Base-by-base conservation (phyloP, 2,888 invertebrate genomes). In the Hirtodrosophila histrioides region DNA sequence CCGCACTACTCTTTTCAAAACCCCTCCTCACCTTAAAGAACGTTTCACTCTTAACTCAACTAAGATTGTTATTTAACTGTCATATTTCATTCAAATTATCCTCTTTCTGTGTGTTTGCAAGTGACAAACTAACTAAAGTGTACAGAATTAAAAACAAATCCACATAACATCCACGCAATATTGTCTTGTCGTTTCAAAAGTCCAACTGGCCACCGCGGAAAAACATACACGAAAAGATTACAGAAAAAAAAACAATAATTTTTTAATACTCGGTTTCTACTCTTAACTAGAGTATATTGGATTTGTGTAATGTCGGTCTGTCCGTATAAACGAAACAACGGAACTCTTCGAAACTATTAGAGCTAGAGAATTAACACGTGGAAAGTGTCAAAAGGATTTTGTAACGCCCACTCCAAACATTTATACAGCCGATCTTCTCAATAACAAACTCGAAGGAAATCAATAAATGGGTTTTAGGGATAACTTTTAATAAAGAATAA, bases 71-170 rank as follows among this genome's bases (percentile, higher is more conserved):
- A 41, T 60, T 69, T 65, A 43, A 72, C 51, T 76, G 67, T 60
- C 77, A 76, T 70, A 66, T 57, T 69, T 71, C 69, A 72, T 74
- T 74, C 80, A 71, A 75, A 75, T 75, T 60, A 69, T 61, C 48
- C 48, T 76, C 66, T 86, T 51, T 70, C 54, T 85, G 44, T 65
- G 64, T 74, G 77, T 83, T 74, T 81, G 81, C 69, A 84, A 83
- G 55, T 71, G 51, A 70, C 54, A 66, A 57, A 65, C 55, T 44
- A 24, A 41, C 39, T 33, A 17, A 40, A 56, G 23, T 41, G 40
- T 56, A 50, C 40, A 45, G 45, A 41, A 24, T 23, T 31, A 29
- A 39, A 33, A 69, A 44, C n/a, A 10, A 8, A 7, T 1, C 17
- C 17, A 17, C 17, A 17, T 17, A 17, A 17, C 17, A 17, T 17